Conservation (phyloP, 2,113 vertebrate species). For the Megaceryle maxima region DNA sequence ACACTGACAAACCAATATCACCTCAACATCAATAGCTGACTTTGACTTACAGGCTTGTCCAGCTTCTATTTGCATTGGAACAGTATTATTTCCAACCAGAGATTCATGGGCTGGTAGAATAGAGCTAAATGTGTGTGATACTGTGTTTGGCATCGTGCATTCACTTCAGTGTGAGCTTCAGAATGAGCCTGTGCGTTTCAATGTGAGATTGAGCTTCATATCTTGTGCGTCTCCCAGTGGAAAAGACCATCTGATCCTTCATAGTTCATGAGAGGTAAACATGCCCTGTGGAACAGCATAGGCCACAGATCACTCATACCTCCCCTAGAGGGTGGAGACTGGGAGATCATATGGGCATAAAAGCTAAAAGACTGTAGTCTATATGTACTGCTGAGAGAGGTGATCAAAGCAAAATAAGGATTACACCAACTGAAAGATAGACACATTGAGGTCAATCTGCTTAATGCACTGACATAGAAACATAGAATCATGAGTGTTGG, state of each 20-base stretch:
- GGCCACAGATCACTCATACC: background rate
- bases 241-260: background rate
- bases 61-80: background rate
- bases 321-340: background rate
- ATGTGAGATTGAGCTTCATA: background rate
- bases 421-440: background rate
- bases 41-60: background rate
- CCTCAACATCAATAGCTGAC: background rate
- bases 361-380: background rate
- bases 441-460: background rate
- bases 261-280: background rate
- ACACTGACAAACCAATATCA: background rate
- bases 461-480: background rate
- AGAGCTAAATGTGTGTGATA: background rate
- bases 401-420: background rate
- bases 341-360: background rate
- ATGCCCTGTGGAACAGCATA: background rate
- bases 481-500: no score
- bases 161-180: background rate
- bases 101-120: background rate
- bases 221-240: background rate
- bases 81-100: background rate
- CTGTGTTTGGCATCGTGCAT: background rate
- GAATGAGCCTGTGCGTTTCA: background rate
- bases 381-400: background rate